phyloP scores from a whole-genome alignment of 1,140 invertebrate species.

The Chrysoperla carnea region DNA sequence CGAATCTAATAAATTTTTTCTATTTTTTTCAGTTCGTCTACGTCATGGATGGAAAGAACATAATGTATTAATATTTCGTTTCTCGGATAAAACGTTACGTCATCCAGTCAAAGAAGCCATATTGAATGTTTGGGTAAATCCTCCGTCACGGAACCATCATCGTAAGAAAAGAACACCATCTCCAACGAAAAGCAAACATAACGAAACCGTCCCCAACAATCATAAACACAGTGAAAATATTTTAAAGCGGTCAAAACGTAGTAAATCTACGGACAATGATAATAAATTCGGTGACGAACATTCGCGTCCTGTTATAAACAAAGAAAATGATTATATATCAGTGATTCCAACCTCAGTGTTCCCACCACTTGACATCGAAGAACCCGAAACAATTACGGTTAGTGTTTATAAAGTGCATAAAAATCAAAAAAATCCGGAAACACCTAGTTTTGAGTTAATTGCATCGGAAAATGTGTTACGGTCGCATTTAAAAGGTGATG shows the following conservation, averaged over 20 bases:
- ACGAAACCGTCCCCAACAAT: neutral
- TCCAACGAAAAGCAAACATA: neutral
- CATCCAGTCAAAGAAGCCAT: slow-evolving; percentile 26
- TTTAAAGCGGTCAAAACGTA: neutral
- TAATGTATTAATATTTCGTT: slow-evolving; percentile 28
- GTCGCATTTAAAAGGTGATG: slow-evolving; percentile 22
- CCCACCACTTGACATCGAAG: neutral
- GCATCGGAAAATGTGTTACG: slow-evolving; percentile 8
- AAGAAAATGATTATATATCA: neutral
- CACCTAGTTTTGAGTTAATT: slow-evolving; percentile 9
- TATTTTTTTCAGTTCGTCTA: slow-evolving; percentile 21
- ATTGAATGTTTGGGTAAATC: slow-evolving; percentile 26
- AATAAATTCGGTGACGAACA: neutral
- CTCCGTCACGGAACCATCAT: neutral
- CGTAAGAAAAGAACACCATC: neutral
- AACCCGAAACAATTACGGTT: slow-evolving; percentile 1
- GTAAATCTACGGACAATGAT: neutral
- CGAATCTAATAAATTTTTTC: neutral
- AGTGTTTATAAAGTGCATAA: slow-evolving; percentile 16
- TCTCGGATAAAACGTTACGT: slow-evolving; percentile 26
- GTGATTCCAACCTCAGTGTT: too few relatives aligned
- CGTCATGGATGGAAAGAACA: slow-evolving; percentile 19
- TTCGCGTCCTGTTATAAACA: neutral
- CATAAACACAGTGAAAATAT: neutral
- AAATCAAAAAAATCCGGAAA: slow-evolving; percentile 10